Evolutionary conservation across 1,140 invertebrate genomes (phyloP), one percentile per base, ranked within the genome.

Genomic region (Tyrophagus putrescentiae): DNA sequence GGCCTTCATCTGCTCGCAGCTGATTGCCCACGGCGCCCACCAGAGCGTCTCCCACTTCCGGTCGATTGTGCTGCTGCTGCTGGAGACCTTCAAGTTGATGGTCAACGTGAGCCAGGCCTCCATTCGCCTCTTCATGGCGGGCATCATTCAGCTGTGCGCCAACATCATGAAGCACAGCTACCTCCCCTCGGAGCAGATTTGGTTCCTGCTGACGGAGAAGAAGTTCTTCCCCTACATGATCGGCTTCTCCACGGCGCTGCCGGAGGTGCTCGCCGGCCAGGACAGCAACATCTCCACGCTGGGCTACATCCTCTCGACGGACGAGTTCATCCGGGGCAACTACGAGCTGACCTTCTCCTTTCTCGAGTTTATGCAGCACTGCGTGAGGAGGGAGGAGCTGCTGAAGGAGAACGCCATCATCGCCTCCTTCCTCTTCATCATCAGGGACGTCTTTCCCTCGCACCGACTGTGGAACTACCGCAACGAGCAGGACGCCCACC

Each of bases 401-500:
- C 60, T 64, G 3, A 57, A 54, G 27, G 67, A 70, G 48, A 63
- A 67, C 42, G 68, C 68, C 27, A 64, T 72, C 13, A 66, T 69
- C 42, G 68, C 72, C 13, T 66, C 65, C 60, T 48, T 73, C 4
- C 62, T 74, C 42, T 74, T 69, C 62, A 68, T 74, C 21, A 50
- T 72, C 21, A 62, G 67, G 41, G 72, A 75, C 62, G 67, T 76
- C 13, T 75, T 74, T 57, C 72, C 74, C 7, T 67, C 64, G 21
- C 72, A 71, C 64, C 67, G 71, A 36, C 73, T 72, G 62, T 76
- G 73, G 74, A 64, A 69, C 58, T 75, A 71, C 62, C 64, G 65
- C 28, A 61, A 69, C 23, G 60, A 63, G 4, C 60, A 52, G 3
- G 66, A 68, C 18, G 60, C 67, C 21, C 68, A 72, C 61, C 54